phyloP scores from a whole-genome alignment of 2,888 invertebrate species.

The Lasioglossum oenotherae region DNA sequence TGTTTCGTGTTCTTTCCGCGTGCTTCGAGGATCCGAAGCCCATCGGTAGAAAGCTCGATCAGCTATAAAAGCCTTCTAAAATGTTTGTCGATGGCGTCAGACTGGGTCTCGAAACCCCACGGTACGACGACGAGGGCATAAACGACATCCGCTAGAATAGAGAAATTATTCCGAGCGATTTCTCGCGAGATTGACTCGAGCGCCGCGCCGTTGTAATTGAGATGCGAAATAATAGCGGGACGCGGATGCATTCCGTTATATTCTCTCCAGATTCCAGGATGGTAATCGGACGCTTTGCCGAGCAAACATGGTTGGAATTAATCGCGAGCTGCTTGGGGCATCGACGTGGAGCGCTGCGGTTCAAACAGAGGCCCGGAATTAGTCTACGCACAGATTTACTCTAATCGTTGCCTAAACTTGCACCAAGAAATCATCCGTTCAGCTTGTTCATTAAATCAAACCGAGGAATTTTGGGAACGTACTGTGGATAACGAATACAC shows the following conservation, averaged over 20 bases:
- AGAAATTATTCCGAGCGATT: slow-evolving; percentile 65
- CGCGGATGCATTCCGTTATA: slow-evolving; percentile 49
- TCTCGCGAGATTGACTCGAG: slow-evolving; percentile 53
- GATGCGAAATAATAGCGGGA: slow-evolving; percentile 61
- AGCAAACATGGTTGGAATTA: slow-evolving; percentile 50
- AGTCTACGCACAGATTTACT: background rate
- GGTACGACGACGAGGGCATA: background rate
- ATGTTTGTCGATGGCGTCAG: slow-evolving; percentile 38
- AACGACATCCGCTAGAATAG: slow-evolving; percentile 37
- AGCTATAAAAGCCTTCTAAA: slow-evolving; percentile 24
- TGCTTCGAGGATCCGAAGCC: slow-evolving; percentile 8
- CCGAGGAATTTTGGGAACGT: background rate
- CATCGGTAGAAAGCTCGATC: slow-evolving; percentile 19
- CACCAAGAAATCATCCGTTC: background rate
- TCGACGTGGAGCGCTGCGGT: background rate
- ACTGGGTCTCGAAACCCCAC: background rate
- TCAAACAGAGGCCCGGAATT: background rate
- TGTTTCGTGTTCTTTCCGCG: slow-evolving; percentile 10
- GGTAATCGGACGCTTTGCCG: slow-evolving; percentile 40
- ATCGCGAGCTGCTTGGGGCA: slow-evolving; percentile 21
- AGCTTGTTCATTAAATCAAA: background rate
- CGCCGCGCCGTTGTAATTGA: slow-evolving; percentile 62
- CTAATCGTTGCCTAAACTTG: background rate
- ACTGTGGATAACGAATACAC: background rate
- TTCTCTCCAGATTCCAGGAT: slow-evolving; percentile 23